Evolutionary conservation across 2,797 vertebrate genomes (phyloP).

Genomic region (Acanthurus lineatus): DNA sequence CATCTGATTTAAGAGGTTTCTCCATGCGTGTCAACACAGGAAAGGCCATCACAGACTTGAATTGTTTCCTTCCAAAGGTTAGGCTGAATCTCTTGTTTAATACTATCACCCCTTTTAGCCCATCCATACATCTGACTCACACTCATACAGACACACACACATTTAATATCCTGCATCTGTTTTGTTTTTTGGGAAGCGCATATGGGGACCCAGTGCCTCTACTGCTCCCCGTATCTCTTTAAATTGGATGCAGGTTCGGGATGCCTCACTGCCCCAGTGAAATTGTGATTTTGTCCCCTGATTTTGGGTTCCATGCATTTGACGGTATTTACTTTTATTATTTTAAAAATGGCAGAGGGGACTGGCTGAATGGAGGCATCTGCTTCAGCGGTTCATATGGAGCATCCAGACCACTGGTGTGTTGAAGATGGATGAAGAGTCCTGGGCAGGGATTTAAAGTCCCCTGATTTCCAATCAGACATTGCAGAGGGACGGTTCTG

Average conservation of each 20-base stretch:
- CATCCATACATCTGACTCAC: conserved; percentile 55
- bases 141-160: conserved; percentile 29
- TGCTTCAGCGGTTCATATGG: conserved; percentile 79
- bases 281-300: conserved; percentile 81
- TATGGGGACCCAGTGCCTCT: conserved; percentile 52
- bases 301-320: conserved; percentile 79
- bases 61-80: conserved; percentile 86
- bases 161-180: conserved; percentile 69
- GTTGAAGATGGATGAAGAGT: conserved; percentile 84
- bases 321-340: conserved; percentile 81
- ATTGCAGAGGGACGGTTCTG: conserved; percentile 84
- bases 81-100: conserved; percentile 70
- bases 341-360: conserved; percentile 75
- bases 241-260: conserved; percentile 81
- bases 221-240: conserved; percentile 67
- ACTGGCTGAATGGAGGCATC: conserved; percentile 68
- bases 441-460: conserved; percentile 75
- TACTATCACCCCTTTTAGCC: conserved; percentile 62
- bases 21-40: conserved; percentile 84
- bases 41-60: conserved; percentile 84
- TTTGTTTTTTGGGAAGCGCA: conserved; percentile 74
- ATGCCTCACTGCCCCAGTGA: conserved; percentile 83
- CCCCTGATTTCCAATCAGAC: conserved; percentile 83
- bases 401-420: conserved; percentile 78
- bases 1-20: conserved; percentile 84